Evolutionary conservation across 1,140 invertebrate species (phyloP), one percentile per base, ranked within the genome.

Genomic region (Pseudoatta argentina): DNA sequence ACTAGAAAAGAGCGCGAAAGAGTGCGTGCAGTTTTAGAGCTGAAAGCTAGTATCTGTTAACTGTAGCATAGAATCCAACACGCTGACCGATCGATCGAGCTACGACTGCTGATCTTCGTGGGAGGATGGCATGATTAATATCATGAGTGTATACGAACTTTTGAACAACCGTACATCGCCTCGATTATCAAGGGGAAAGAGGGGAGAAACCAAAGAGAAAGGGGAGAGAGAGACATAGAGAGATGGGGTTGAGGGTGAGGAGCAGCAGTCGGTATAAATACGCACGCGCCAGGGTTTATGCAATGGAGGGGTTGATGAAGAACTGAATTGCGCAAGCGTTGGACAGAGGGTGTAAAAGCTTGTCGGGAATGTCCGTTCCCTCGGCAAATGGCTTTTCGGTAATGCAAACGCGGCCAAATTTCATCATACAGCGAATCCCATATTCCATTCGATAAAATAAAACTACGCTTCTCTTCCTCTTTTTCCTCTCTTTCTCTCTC

Each of bases 241-340:
- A 61, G 63, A 57, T 0, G 71, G 59, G 64, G 39, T 2, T 34
- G 44, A 76, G 67, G 51, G 24, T 24, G 66, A 51, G 34, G 34
- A 72, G 53, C 34, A 66, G 57, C 18, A 64, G 8, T 59, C 76
- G 64, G 27, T 44, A 57, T 44, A 75, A 75, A 30, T 75, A 83
- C 79, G 79, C 79, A 83, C 69, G 69, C 79, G 79, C 27, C 79
- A 39, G 86, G 72, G 76, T 73, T 71, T 34, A 24, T 61, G 51
- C 64, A 81, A 73, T 73, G 75, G 69, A 86, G 79, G 79, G 87
- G 48, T 55, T 86, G 86, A 71, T 71, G 69, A 88, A 82, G 71
- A 44, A 86, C 69, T 69, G 71, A 82, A 75, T 59, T 44, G 83
- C 89, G 91, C 91, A 90, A 81, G 88, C 91, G 90, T 78, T 44